Percentiles rank a stretch among this genome's conserved stretches.
Evolutionary conservation across 1,140 invertebrate species (phyloP).

Genomic region (Diuraphis noxia): DNA sequence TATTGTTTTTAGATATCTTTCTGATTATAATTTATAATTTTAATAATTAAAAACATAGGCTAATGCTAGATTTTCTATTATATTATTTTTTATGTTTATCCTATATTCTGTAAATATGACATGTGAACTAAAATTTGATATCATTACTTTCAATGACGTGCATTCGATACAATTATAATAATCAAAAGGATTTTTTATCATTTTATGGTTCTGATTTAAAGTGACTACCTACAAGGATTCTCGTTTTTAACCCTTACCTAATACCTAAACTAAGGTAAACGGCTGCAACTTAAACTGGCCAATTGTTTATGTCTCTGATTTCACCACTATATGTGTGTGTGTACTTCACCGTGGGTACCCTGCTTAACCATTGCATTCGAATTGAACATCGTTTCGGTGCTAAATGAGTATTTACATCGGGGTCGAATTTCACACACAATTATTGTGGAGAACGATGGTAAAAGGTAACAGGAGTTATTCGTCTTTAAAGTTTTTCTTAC

Average conservation of each 20-base stretch:
- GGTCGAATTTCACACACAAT: slow-evolving; percentile 11
- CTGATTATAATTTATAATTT: neutral
- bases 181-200: neutral
- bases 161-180: neutral
- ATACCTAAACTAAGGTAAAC: neutral
- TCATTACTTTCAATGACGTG: neutral
- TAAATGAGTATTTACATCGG: neutral
- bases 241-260: neutral
- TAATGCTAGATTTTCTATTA: neutral
- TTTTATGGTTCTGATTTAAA: neutral
- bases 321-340: neutral
- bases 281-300: neutral
- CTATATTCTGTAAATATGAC: neutral
- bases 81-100: neutral
- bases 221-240: neutral
- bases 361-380: neutral
- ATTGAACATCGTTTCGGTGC: neutral
- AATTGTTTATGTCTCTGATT: neutral
- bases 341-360: neutral
- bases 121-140: neutral
- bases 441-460: neutral
- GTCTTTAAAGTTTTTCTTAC: neutral
- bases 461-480: neutral
- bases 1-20: neutral
- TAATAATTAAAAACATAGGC: neutral